Evolutionary conservation across 2,113 vertebrate genomes (phyloP).

Genomic region (Sinocyclocheilus rhinocerous): DNA sequence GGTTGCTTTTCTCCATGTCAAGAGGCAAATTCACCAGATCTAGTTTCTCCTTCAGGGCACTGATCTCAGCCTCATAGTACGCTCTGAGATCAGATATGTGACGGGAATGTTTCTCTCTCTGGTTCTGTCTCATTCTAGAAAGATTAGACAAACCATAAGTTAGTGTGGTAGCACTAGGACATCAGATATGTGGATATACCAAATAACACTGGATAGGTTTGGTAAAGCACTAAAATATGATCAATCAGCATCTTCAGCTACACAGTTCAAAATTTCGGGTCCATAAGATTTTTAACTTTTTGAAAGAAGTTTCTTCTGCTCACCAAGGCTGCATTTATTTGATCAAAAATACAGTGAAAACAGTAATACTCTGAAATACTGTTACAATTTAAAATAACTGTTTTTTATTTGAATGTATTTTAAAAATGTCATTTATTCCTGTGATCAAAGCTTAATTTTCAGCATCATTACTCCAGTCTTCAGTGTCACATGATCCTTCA

Average conservation of each 20-base stretch:
- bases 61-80: conserved; percentile 93
- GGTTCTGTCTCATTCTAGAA: conserved; percentile 85
- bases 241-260: background rate
- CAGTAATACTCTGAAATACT: background rate
- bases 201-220: background rate
- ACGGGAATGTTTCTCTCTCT: conserved; percentile 91
- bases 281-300: no score
- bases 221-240: background rate
- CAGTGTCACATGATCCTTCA: background rate
- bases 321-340: background rate
- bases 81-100: conserved; percentile 90
- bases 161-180: background rate
- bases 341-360: background rate
- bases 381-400: background rate
- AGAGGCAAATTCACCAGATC: conserved; percentile 74
- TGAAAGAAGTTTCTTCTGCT: background rate
- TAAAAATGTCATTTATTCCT: background rate
- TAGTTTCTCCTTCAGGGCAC: conserved; percentile 83
- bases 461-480: background rate
- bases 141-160: background rate
- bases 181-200: background rate
- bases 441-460: background rate
- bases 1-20: conserved; percentile 83
- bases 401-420: background rate
- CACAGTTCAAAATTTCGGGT: background rate